Evolutionary conservation across 2,113 vertebrate species (phyloP).

Genomic region (Corydoras maculifer): DNA sequence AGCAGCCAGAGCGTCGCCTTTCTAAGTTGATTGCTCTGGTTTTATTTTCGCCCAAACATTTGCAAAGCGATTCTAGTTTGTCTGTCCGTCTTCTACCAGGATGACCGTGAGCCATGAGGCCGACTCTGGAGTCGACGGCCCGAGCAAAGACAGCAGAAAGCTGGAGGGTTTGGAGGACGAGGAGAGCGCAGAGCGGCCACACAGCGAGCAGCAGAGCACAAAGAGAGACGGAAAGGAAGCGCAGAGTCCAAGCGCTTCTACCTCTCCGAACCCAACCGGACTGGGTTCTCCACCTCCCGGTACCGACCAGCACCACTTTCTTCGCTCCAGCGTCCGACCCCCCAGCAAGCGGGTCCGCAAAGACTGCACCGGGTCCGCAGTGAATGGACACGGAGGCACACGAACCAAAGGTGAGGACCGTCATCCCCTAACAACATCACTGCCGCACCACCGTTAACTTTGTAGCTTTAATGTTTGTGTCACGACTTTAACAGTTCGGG

Average conservation of each 20-base stretch:
- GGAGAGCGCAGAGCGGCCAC: constrained; percentile 81
- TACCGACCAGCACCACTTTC: constrained; percentile 98
- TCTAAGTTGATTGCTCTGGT: constrained; percentile 64
- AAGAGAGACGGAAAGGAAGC: constrained; percentile 78
- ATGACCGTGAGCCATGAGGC: constrained; percentile 95
- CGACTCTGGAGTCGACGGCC: constrained; percentile 77
- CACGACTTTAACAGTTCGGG: too few species aligned
- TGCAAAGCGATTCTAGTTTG: constrained; percentile 24
- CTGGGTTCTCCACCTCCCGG: constrained; percentile 66
- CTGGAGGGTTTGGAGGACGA: constrained; percentile 75
- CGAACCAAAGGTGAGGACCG: constrained; percentile 77
- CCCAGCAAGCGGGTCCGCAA: constrained; percentile 95
- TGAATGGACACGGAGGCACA: constrained; percentile 69
- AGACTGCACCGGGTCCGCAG: constrained; percentile 76
- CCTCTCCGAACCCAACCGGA: constrained; percentile 54
- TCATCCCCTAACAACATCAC: neutral
- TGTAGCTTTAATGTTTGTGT: neutral
- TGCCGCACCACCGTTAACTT: neutral
- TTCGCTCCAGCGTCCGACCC: constrained; percentile 93
- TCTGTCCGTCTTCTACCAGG: constrained; percentile 66
- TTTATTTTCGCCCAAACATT: constrained; percentile 37
- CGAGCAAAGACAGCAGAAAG: constrained; percentile 82
- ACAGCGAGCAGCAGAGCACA: constrained; percentile 79
- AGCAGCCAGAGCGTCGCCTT: constrained; percentile 63
- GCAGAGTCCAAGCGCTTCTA: constrained; percentile 66